Base-by-base conservation (phyloP, 2,797 vertebrate species). In the Ptychobarbus kaznakovi region DNA sequence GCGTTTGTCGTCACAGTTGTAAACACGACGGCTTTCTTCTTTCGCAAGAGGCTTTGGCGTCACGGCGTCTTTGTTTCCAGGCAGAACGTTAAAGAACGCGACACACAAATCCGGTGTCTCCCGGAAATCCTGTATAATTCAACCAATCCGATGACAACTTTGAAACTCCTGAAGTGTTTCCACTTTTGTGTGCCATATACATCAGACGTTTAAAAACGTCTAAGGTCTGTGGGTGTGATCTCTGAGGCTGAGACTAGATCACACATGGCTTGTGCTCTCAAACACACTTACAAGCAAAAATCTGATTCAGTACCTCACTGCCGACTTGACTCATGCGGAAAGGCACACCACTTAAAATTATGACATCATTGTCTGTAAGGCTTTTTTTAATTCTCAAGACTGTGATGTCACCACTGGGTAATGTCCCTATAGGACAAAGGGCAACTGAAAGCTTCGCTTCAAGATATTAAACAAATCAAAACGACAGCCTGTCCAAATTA, bases 371-470 rank as follows among this genome's bases (percentile, higher is more conserved):
- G 5, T 28, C 49, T 28, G 32, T 15, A 13, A 20, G 58, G 15
- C 25, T 66, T 80, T 49, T 15, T 61, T 58, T 11, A 20, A 80
- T 35, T 49, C 32, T 46, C 79, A 56, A 72, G 38, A 58, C 3
- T 22, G 22, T 83, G 70, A 65, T 75, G 58, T 83, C 56, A 83
- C 13, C 70, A 75, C 56, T n/a, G 42, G 28, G 13, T 32, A 61
- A 82, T 61, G 22, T 9, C 38, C 2, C 75, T 42, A 4, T 4
- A n/a, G 38, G 32, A 38, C 28, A 53, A 53, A 61, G 12, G 28
- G 4, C 28, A 38, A 68, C 11, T 25, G 4, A 35, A 76, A 76
- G 74, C 49, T 65, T 32, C 8, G 58, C 58, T 65, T 65, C 1
- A 28, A 66, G 25, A 51, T 35, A 16, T 46, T 5, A 16, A n/a